A percentile compares a stretch with the other conserved stretches of the same genome.
These are phyloP conservation scores for Drosophila fuyamai DNA, from an alignment of 1,140 invertebrate genomes.

Conservation along the genomic window DNA sequence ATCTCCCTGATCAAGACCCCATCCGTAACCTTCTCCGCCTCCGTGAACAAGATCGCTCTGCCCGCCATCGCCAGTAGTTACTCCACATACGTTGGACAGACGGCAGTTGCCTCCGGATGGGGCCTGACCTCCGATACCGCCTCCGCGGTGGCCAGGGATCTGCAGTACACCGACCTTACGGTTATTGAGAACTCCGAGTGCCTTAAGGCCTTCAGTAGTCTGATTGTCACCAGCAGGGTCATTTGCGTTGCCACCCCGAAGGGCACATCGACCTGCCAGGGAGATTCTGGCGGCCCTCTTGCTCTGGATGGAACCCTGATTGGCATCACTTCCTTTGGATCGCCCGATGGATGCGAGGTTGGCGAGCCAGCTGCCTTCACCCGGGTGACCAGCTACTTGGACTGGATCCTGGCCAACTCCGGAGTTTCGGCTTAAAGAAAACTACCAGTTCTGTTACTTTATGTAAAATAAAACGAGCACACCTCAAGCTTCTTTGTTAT, in stretches of 20 bases:
- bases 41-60: slow-evolving; percentile 32
- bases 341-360: slow-evolving; percentile 75
- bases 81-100: slow-evolving; percentile 29
- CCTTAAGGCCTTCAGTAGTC: slow-evolving; percentile 18
- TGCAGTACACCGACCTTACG: slow-evolving; percentile 34
- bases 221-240: slow-evolving; percentile 11
- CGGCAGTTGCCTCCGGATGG: slow-evolving; percentile 49
- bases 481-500: too few relatives aligned
- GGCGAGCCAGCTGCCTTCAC: slow-evolving; percentile 85
- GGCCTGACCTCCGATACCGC: slow-evolving; percentile 32
- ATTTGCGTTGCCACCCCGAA: slow-evolving; percentile 55
- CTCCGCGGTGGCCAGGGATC: slow-evolving; percentile 1
- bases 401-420: slow-evolving; percentile 84
- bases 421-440: slow-evolving; percentile 13
- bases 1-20: slow-evolving; percentile 48
- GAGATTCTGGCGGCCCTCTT: slow-evolving; percentile 87
- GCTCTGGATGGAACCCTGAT: slow-evolving; percentile 81
- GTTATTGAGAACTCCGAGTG: slow-evolving; percentile 29
- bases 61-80: slow-evolving; percentile 33
- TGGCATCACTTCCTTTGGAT: slow-evolving; percentile 85
- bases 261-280: slow-evolving; percentile 78
- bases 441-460: too few relatives aligned
- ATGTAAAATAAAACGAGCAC: too few relatives aligned
- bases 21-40: slow-evolving; percentile 3
- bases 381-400: slow-evolving; percentile 85